Evolutionary conservation across 2,797 vertebrate genomes (phyloP), one percentile per base, ranked within the genome.

Genomic region (Muscicapa striata): DNA sequence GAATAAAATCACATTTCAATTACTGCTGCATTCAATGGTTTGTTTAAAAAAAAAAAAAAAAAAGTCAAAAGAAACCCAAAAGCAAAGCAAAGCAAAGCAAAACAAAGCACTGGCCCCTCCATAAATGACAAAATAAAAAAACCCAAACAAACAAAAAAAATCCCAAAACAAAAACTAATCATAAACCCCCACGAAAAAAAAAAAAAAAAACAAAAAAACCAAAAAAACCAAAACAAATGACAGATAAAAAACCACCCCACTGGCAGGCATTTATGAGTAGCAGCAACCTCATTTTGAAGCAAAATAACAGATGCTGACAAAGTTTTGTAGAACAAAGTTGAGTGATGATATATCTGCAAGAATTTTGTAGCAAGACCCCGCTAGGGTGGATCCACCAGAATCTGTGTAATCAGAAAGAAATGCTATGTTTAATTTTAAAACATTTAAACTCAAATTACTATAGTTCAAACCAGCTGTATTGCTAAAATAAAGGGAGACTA

Each of bases 1-100:
- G 38, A 93, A 75, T 90, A 90, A 89, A 77, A 77, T 49, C 75
- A 87, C 12, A 66, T 14, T 10, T n/a, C 16, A 85, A 95, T 81
- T 89, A 84, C 15, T 64, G 43, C 11, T 18, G 48, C 32, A 89
- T 59, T 81, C 66, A 87, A 91, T 79, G 13, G 4, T 34, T 87
- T 75, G 9, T 30, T 52, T 5, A 29, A 26, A 26, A 49, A 43
- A 52, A n/a, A 26, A 49, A 43, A 52, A n/a, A 13, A 26, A 43
- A n/a, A 26, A 3, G 21, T 2, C 13, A 34, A 30, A 32, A n/a
- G 12, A 57, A 67, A 24, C 2, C 6, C 4, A n/a, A 41, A 54
- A 9, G 41, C 41, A 55, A 73, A 46, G 13, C 34, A n/a, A 73
- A 48, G 10, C 34, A 34, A 34, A 34, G 34, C 34, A 34, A 34